These are phyloP conservation scores for Aythya baeri DNA, from an alignment of 2,113 vertebrate genomes.

Conservation along the genomic window DNA sequence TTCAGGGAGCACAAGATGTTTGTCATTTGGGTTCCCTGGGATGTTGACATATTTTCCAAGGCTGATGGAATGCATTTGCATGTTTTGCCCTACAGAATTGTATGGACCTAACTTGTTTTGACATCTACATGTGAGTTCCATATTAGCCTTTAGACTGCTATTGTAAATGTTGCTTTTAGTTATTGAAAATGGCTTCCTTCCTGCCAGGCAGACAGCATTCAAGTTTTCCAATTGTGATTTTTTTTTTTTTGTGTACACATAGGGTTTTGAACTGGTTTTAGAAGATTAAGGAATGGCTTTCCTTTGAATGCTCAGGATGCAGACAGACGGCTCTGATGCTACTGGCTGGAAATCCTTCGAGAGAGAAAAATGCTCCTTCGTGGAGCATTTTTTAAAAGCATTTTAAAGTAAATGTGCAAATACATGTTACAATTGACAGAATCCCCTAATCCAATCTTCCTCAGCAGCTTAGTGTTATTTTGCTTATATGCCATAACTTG, in stretches of 20 bases:
- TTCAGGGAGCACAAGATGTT: slow-evolving; percentile 54
- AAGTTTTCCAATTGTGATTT: slow-evolving; percentile 47
- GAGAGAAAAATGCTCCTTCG: neutral
- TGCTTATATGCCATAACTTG: neutral
- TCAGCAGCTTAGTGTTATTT: neutral
- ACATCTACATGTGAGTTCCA: slow-evolving; percentile 61
- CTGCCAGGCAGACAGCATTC: slow-evolving; percentile 48
- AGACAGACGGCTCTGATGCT: slow-evolving; percentile 4
- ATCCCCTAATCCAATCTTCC: neutral
- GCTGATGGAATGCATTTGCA: slow-evolving; percentile 63
- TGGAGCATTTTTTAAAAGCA: neutral
- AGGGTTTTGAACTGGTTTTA: slow-evolving; percentile 21
- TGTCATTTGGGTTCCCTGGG: slow-evolving; percentile 61
- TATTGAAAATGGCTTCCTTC: slow-evolving; percentile 55
- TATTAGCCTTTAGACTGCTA: slow-evolving; percentile 58
- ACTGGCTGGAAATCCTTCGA: slow-evolving; percentile 1
- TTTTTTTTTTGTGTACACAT: neutral
- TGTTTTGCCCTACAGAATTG: slow-evolving; percentile 49
- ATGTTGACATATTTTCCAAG: slow-evolving; percentile 64
- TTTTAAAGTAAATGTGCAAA: neutral
- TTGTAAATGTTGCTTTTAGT: slow-evolving; percentile 59
- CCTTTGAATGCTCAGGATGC: slow-evolving; percentile 22
- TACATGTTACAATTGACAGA: fast-evolving
- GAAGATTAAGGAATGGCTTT: slow-evolving; percentile 47
- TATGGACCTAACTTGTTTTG: slow-evolving; percentile 66